Base-by-base conservation (phyloP, 2,888 invertebrate species). In the Andrena flavipes region DNA sequence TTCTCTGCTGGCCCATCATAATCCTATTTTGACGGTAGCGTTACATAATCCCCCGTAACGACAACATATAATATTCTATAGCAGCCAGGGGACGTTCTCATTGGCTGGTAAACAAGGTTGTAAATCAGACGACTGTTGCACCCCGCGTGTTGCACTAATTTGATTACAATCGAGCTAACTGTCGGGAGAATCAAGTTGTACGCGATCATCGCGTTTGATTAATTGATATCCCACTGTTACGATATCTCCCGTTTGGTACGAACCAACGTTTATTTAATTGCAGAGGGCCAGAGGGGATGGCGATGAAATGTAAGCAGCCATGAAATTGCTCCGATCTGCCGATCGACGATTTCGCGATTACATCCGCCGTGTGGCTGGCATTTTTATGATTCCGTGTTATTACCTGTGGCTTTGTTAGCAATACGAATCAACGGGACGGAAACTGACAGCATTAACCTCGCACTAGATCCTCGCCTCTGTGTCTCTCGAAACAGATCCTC, bases 1-100 rank as follows among this genome's bases (percentile, higher is more conserved):
- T 80, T 68, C 75, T 62, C 42, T 29, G 62, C 51, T 82, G 72
- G 84, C 79, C 82, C 71, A 29, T 76, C 64, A 35, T 80, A 84
- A 86, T 81, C 76, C 62, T 64, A 49, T 80, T 80, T 80, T 62
- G 62, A 72, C 63, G 79, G 62, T 62, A 48, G 29, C 48, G 35
- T 71, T 33, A 49, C 56, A 72, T 56, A 67, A 33, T 63, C 67
- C 23, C n/a, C 26, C 4, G 29, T 56, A 68, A 80, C 26, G 48
- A 23, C 48, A n/a, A 54, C 23, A 13, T 71, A 71, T 62, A 62
- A 54, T 67, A 67, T 80, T 48, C 54, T 54, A 62, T 10, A 26
- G 23, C 26, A 23, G 54, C 13, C 54, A n/a, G 3, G 8, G 59
- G 4, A 62, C 60, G 65, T 26, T 70, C 51, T n/a, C 51, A n/a